Evolutionary conservation across 2,113 vertebrate genomes (phyloP).

Genomic region (Mohoua ochrocephala): DNA sequence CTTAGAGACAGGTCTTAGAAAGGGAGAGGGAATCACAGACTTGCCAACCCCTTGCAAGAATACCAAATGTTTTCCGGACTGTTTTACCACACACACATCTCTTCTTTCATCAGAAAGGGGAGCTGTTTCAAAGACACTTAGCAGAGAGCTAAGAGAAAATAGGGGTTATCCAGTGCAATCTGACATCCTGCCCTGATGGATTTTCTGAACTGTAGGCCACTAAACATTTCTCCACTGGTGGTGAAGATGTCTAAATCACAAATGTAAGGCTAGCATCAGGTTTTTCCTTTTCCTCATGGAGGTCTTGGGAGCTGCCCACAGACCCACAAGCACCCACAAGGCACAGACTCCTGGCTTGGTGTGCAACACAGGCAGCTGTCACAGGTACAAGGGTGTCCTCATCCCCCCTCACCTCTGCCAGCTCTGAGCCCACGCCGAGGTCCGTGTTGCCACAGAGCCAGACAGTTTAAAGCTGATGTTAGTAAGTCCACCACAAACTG

Average conservation of each 20-base stretch:
- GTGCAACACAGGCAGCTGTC: neutral
- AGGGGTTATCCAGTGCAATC: neutral
- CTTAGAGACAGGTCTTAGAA: neutral
- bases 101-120: neutral
- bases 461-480: neutral
- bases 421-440: fast-evolving
- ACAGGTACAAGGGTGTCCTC: neutral
- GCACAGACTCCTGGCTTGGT: fast-evolving
- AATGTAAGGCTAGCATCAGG: neutral
- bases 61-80: neutral
- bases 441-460: fast-evolving
- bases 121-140: neutral
- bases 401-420: neutral
- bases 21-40: neutral
- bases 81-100: neutral
- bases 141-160: neutral
- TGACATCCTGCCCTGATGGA: neutral
- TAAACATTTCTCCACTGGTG: neutral
- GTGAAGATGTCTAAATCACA: neutral
- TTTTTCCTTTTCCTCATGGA: neutral
- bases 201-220: neutral
- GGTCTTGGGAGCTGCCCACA: neutral
- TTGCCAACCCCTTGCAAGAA: neutral
- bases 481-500: neutral
- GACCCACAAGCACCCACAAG: neutral